Percentiles rank a stretch among this genome's conserved stretches.
Conservation (phyloP, 2,888 invertebrate species). For the Eueremaeus valkanovi region DNA sequence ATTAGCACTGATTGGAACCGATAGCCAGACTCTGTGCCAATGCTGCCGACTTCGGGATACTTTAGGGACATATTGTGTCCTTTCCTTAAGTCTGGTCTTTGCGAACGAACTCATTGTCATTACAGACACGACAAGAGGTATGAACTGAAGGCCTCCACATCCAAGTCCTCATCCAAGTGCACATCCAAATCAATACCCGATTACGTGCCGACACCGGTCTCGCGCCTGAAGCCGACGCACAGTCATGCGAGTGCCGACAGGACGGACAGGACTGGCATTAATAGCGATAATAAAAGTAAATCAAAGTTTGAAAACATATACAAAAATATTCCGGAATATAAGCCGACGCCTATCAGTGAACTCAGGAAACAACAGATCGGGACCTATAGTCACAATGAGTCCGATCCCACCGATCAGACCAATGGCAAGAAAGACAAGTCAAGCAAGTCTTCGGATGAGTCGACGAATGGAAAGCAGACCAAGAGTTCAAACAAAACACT, state of each 20-base stretch:
- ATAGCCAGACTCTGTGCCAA: no score
- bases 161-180: neutral
- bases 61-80: conserved; percentile 82
- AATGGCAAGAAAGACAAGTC: neutral
- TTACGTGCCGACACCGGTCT: conserved; percentile 32
- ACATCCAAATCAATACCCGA: conserved; percentile 52
- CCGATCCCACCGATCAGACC: neutral
- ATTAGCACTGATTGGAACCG: no score
- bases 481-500: neutral
- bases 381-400: neutral
- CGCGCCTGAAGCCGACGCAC: neutral
- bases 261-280: neutral
- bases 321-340: conserved; percentile 55
- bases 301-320: neutral
- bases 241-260: neutral
- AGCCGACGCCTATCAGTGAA: conserved; percentile 65
- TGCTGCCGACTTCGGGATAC: conserved; percentile 85
- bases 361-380: conserved; percentile 53
- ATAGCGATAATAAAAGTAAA: neutral
- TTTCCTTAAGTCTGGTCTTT: conserved; percentile 67
- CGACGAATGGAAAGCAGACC: neutral
- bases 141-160: neutral
- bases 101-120: conserved; percentile 76
- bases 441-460: neutral
- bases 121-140: conserved; percentile 65